phyloP scores from a whole-genome alignment of 64 coral and sea anemone species.

The Pocillopora verrucosa region DNA sequence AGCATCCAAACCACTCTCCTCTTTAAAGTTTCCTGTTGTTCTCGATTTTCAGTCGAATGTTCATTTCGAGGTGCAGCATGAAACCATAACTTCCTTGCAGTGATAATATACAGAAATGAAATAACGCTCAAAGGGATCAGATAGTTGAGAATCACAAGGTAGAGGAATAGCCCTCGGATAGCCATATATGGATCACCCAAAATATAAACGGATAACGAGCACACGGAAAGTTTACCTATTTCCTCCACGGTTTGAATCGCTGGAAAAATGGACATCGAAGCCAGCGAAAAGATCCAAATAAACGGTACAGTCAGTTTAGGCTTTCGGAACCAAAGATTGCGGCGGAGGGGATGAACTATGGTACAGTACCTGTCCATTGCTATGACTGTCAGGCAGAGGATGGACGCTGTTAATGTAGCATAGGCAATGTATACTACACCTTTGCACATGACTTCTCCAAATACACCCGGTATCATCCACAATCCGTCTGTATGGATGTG shows the following conservation, averaged over 20 bases:
- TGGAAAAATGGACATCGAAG: slow-evolving; percentile 14
- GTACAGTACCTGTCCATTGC: slow-evolving; percentile 50
- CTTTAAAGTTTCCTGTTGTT: neutral
- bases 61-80: slow-evolving; percentile 32
- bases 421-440: neutral
- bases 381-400: slow-evolving; percentile 6
- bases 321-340: slow-evolving; percentile 39
- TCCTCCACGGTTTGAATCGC: neutral
- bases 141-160: slow-evolving; percentile 34
- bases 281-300: slow-evolving; percentile 45
- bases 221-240: neutral
- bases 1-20: slow-evolving; percentile 52
- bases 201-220: neutral
- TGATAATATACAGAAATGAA: slow-evolving; percentile 26
- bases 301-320: slow-evolving; percentile 14
- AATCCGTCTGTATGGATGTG: neutral
- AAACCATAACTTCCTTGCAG: slow-evolving; percentile 49
- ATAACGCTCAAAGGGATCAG: slow-evolving; percentile 45
- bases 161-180: neutral
- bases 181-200: neutral
- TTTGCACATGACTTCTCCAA: slow-evolving; percentile 36
- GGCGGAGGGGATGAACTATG: slow-evolving; percentile 17
- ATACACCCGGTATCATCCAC: slow-evolving; percentile 3
- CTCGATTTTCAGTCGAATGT: neutral
- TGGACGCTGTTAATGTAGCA: slow-evolving; percentile 38